Base-by-base conservation (phyloP, 2,797 vertebrate species). In the Philypnodon macrostomus region DNA sequence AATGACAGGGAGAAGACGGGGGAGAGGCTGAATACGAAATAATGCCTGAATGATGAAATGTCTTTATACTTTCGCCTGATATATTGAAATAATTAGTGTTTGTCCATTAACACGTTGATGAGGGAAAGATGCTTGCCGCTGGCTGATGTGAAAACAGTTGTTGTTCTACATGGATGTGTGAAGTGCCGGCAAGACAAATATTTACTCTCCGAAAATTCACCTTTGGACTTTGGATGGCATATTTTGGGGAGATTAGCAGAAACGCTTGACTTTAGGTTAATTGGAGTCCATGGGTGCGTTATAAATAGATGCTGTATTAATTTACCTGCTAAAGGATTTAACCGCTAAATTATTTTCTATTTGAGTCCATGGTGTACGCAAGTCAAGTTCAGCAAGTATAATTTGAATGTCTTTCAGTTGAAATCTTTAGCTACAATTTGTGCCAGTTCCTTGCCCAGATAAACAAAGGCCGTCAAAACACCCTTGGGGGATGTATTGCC, bases 61-160 rank as follows among this genome's bases (percentile, higher is more conserved):
- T 77, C 69, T 68, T 75, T 73, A 55, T 72, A 63, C 65, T 63
- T 80, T 48, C 47, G 70, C 50, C 58, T 62, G 55, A 69, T 73
- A 69, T 73, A 76, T 72, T 75, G 63, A 70, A 80, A 75, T 83
- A 79, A 85, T 85, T 73, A 70, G 66, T 57, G 53, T 67, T 71
- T 68, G 69, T 68, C 67, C 68, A 73, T 80, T 75, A 77, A 67
- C 74, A 80, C 66, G 42, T 83, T 74, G 40, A 59, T 54, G 58
- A 73, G 73, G 75, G 60, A 79, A n/a, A 76, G 73, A 79, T 75
- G 77, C 58, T 81, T 35, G 67, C 69, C 50, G 64, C 58, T 45
- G 74, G 39, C 52, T 63, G 70, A 77, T 65, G 70, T 67, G 63
- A 74, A 72, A 80, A 77, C 53, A 53, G 26, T 31, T 32, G n/a